phyloP scores from a whole-genome alignment of 2,888 invertebrate genomes.

The Drosophila lutescens region DNA sequence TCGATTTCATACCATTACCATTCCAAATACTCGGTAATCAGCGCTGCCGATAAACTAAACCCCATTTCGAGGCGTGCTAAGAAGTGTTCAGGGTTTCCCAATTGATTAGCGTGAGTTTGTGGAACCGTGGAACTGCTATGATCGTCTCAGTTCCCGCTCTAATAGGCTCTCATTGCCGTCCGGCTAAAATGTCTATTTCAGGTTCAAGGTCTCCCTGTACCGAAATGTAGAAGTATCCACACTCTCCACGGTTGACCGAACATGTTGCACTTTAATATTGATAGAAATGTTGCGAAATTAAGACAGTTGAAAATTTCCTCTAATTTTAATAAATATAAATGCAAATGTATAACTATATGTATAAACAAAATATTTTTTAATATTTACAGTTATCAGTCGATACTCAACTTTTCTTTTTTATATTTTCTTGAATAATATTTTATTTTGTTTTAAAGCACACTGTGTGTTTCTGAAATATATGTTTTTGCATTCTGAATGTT shows the following conservation, averaged over 20 bases:
- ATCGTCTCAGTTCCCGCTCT: constrained; percentile 1
- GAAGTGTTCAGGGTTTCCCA: constrained; percentile 27
- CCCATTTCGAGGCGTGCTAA: constrained; percentile 11
- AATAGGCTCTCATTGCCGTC: background rate
- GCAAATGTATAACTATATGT: too few relatives aligned
- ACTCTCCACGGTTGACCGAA: background rate
- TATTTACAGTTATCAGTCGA: too few relatives aligned
- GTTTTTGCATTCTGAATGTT: too few relatives aligned
- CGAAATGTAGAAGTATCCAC: constrained; percentile 16
- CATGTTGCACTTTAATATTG: background rate
- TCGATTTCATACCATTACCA: background rate
- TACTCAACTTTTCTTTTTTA: too few relatives aligned
- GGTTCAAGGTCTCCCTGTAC: constrained; percentile 64
- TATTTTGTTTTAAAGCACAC: too few relatives aligned
- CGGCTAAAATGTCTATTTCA: constrained; percentile 31
- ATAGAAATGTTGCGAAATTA: too few relatives aligned
- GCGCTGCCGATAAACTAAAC: constrained; percentile 24
- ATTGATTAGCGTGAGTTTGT: constrained; percentile 23
- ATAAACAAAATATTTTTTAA: too few relatives aligned
- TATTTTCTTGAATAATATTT: too few relatives aligned
- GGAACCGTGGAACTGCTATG: constrained; percentile 4
- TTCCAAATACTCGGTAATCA: constrained; percentile 8
- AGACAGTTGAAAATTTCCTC: too few relatives aligned
- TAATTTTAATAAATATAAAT: too few relatives aligned
- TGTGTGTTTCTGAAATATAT: too few relatives aligned